Evolutionary conservation across 92 coral and sea anemone genomes (phyloP).

Genomic region (Porites lobata): DNA sequence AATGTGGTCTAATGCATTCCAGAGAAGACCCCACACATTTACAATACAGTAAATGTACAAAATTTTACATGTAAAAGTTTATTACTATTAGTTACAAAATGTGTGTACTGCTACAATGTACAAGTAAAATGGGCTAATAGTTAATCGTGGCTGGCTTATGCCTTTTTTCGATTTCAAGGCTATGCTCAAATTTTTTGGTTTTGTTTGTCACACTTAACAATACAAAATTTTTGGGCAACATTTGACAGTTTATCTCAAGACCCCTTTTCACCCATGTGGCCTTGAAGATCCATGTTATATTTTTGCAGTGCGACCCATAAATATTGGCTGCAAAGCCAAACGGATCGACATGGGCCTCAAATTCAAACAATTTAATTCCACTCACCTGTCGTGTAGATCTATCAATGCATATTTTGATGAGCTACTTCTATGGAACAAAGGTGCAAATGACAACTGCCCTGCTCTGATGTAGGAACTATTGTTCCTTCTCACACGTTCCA

Average conservation of each 20-base stretch:
- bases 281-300: conserved; percentile 13
- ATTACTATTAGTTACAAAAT: conserved; percentile 28
- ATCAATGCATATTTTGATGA: too few species aligned
- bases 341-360: too few species aligned
- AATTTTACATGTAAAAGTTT: conserved; percentile 27
- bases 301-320: too few species aligned
- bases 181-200: conserved; percentile 16
- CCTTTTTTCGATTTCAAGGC: conserved; percentile 20
- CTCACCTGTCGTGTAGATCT: too few species aligned
- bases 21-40: neutral
- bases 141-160: conserved; percentile 27
- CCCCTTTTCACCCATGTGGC: conserved; percentile 29
- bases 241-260: conserved; percentile 26
- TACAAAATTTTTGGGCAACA: conserved; percentile 22
- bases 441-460: too few species aligned
- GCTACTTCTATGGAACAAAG: too few species aligned
- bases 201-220: conserved; percentile 34
- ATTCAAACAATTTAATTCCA: too few species aligned
- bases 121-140: conserved; percentile 29
- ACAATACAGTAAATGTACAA: conserved; percentile 18
- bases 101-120: conserved; percentile 36
- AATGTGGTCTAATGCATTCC: too few species aligned
- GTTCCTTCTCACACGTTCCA: conserved; percentile 31
- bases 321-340: too few species aligned
- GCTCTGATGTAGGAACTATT: too few species aligned